Evolutionary conservation across 2,113 vertebrate species (phyloP), one percentile per base, ranked within the genome.

Genomic region (Notiomystis cincta): DNA sequence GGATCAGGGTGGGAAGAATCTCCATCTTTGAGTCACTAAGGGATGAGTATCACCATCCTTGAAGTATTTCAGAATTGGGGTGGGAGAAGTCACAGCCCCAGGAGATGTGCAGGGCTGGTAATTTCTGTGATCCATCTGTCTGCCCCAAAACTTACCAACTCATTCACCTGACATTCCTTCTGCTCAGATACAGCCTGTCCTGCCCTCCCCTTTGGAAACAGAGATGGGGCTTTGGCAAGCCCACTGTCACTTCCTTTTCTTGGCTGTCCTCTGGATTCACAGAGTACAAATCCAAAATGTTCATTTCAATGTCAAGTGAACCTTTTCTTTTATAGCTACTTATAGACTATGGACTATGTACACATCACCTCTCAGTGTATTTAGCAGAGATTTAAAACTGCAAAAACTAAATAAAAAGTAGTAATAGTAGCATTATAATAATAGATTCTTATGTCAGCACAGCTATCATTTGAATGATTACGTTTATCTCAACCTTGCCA

Each of bases 301-400:
- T 48, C n/a, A 21, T 87, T 71, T 87, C 70, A 61, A 16, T 53
- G 40, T 21, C 66, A 91, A 31, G 22, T n/a, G 70, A 91, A 67
- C 37, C n/a, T 51, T 75, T 66, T 50, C 5, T 82, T 91, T 84
- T n/a, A 44, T 10, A 75, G 51, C 25, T 75, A 38, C 8, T 50
- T 44, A 37, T 0, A 81, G 21, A 40, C 17, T 28, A 35, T 0
- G 4, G 57, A 27, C 27, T 47, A 27, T 1, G 16, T 20, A 35
- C 44, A 45, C 24, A 47, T 45, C 61, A 23, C 38, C 22, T 84
- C 56, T 65, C 37, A 54, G 23, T 51, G 27, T 31, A 76, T 69
- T 76, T 65, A 71, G 19, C 57, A 91, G 15, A 15, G 54, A 45
- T 60, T 94, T 88, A 69, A 57, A 90, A 57, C 16, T 15, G 37